Evolutionary conservation across 2,888 invertebrate species (phyloP).

Genomic region (Noctua janthe): DNA sequence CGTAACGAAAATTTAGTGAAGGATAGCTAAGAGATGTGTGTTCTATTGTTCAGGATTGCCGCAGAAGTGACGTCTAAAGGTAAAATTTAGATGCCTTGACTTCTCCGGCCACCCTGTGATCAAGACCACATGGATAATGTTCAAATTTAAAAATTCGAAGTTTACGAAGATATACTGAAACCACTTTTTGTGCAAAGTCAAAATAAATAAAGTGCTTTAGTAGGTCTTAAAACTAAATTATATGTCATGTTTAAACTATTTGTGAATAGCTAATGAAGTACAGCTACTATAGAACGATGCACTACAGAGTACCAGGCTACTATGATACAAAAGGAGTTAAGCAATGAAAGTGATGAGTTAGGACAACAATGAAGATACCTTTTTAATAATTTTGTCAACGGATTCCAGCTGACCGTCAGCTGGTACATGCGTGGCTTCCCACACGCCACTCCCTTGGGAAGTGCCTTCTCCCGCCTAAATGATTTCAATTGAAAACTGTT

Average conservation of each 20-base stretch:
- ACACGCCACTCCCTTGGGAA: conserved; percentile 61
- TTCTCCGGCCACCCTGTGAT: not conserved
- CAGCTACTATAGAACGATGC: conserved; percentile 4
- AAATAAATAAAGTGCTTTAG: not conserved
- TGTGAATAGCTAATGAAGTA: conserved; percentile 4
- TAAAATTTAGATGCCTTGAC: not conserved
- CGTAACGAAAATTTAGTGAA: not conserved
- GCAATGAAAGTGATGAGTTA: conserved; percentile 29
- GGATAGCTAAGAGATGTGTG: not conserved
- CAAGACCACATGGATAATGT: not conserved
- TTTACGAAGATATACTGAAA: not conserved
- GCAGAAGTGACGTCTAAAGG: not conserved
- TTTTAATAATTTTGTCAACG: conserved; percentile 87
- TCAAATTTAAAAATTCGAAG: not conserved
- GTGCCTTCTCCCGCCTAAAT: conserved; percentile 65
- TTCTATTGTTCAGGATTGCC: not conserved
- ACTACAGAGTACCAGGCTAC: conserved; percentile 11
- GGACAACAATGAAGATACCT: conserved; percentile 77
- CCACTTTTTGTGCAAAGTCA: conserved; percentile 4
- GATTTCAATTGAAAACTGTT: conserved; percentile 34
- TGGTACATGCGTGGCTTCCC: conserved; percentile 71
- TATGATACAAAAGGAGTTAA: conserved; percentile 16
- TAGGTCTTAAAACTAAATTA: conserved; percentile 21
- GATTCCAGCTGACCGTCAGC: conserved; percentile 78
- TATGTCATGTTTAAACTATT: not conserved